Conservation (phyloP, 2,888 invertebrate species). For the Drosophila picticornis region DNA sequence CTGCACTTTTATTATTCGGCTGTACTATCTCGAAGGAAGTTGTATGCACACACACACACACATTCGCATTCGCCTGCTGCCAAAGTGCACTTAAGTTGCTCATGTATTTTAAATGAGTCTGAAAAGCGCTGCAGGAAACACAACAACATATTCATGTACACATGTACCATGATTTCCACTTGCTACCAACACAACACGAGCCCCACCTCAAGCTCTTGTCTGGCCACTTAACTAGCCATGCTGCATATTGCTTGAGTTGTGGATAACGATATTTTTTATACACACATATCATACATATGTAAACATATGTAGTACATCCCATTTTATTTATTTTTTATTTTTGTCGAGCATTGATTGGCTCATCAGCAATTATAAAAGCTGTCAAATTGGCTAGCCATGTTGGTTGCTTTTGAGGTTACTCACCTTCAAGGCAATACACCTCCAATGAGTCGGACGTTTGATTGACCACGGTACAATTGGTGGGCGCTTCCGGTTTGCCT, state of each 20-base stretch:
- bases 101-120: constrained; percentile 82
- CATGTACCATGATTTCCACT: constrained; percentile 46
- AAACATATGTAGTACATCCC: neutral
- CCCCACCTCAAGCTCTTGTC: constrained; percentile 19
- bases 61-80: constrained; percentile 68
- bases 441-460: constrained; percentile 91
- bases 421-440: constrained; percentile 89
- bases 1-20: constrained; percentile 78
- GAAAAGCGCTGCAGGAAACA: constrained; percentile 79
- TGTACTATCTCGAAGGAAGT: constrained; percentile 71
- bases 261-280: constrained; percentile 25
- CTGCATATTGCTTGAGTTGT: constrained; percentile 43
- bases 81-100: constrained; percentile 83
- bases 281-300: constrained; percentile 2
- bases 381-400: constrained; percentile 59
- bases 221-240: constrained; percentile 55
- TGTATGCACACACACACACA: constrained; percentile 14
- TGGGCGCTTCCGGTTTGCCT: constrained; percentile 92
- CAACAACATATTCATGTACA: constrained; percentile 51
- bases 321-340: neutral
- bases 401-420: constrained; percentile 45
- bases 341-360: constrained; percentile 70
- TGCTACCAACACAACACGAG: neutral
- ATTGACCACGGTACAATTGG: constrained; percentile 91
- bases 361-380: constrained; percentile 74